phyloP scores from a whole-genome alignment of 2,888 invertebrate species.

The Capitulum mitella region DNA sequence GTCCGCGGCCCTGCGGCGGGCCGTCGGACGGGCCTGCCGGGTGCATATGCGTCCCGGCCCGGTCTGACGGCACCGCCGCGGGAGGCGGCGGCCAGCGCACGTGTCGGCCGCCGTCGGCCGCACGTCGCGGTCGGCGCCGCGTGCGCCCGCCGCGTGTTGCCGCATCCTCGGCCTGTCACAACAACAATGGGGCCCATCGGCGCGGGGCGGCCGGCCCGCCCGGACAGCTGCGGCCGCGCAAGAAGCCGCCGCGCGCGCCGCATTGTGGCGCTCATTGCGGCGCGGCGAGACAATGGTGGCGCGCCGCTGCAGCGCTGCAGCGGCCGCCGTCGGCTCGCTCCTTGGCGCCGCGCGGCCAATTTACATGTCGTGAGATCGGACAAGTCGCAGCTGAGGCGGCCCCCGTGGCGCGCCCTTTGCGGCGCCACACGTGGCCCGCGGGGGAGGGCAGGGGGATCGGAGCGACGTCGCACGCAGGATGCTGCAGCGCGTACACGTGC shows the following conservation, averaged over 20 bases:
- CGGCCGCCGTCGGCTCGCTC: background rate
- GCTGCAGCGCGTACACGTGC: background rate
- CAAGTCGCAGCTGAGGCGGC: background rate
- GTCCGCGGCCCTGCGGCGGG: background rate
- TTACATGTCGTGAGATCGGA: background rate
- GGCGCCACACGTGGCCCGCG: background rate
- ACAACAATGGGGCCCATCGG: background rate
- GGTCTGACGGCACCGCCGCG: background rate
- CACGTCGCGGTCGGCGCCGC: too few relatives aligned
- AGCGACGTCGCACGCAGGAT: too few relatives aligned
- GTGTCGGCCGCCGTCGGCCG: too few relatives aligned
- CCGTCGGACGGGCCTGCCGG: too few relatives aligned
- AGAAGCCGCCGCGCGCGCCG: background rate
- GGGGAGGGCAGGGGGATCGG: too few relatives aligned
- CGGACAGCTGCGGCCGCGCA: background rate
- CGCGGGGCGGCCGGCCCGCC: background rate
- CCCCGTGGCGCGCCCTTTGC: background rate
- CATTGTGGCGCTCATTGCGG: conserved; percentile 15
- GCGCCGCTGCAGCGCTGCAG: background rate
- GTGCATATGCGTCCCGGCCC: too few relatives aligned
- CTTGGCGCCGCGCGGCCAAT: background rate
- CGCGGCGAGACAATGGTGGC: conserved; percentile 6
- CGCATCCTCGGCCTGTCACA: background rate
- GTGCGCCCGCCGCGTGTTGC: background rate
- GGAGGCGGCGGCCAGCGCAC: background rate